Conservation (phyloP, 2,888 invertebrate species). For the Amiota minor region DNA sequence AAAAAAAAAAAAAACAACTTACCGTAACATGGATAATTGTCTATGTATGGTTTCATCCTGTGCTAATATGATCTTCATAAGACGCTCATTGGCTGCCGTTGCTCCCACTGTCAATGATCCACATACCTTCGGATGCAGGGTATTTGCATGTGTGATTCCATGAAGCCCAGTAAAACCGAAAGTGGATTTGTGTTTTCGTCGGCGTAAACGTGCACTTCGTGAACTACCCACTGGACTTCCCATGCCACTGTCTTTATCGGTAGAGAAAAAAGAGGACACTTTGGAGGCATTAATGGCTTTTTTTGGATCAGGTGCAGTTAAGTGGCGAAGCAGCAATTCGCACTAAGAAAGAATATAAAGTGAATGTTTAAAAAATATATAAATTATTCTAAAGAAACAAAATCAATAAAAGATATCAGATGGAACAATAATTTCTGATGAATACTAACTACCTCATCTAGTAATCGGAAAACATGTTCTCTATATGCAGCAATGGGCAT, state of each 20-base stretch:
- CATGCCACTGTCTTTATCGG: constrained; percentile 72
- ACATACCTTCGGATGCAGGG: constrained; percentile 68
- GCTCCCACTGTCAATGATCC: constrained; percentile 37
- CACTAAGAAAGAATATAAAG: constrained; percentile 51
- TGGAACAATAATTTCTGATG: neutral
- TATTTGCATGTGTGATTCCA: constrained; percentile 59
- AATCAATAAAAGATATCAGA: neutral
- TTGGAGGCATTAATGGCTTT: constrained; percentile 44
- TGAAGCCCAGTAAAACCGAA: constrained; percentile 22
- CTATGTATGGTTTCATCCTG: constrained; percentile 77
- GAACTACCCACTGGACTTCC: constrained; percentile 72
- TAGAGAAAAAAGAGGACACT: constrained; percentile 63
- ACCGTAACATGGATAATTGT: constrained; percentile 72
- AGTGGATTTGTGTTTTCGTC: constrained; percentile 61
- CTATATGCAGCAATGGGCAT: no score
- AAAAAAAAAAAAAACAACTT: constrained; percentile 42
- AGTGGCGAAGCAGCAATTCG: constrained; percentile 66
- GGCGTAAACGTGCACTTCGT: constrained; percentile 69
- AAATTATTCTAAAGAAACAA: neutral
- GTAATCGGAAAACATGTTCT: no score
- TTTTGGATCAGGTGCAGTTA: constrained; percentile 50
- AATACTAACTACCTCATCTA: no score
- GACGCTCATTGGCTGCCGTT: constrained; percentile 72
- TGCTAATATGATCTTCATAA: constrained; percentile 76
- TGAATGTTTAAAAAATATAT: neutral